Evolutionary conservation across 2,797 vertebrate genomes (phyloP), one percentile per base, ranked within the genome.

Genomic region (Ateles fusciceps): DNA sequence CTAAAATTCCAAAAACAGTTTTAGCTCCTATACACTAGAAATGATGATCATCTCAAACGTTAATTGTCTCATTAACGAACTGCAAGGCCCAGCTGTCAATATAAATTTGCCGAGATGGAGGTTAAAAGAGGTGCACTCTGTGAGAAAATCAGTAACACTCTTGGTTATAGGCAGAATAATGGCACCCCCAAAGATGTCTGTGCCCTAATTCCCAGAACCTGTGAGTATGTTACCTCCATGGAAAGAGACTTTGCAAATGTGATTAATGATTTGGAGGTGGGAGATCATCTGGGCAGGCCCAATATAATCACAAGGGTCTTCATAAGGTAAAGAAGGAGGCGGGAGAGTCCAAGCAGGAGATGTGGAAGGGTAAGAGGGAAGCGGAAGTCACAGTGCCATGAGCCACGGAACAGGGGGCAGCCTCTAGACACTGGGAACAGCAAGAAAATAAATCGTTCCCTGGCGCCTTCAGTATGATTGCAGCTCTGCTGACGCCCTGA

Each of bases 11-110:
- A 91, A 92, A 96, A 95, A 79, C 84, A 89, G 97, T 95, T 97
- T 91, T 89, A 97, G 95, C 96, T 94, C 52, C 71, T 97, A 57
- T 33, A 87, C 28, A 55, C 42, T 79, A 96, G 55, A 4, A 90
- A 86, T 68, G 89, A 52, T 74, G 94, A 95, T 96, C 97, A 97
- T 94, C 94, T 97, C 86, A 93, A 98, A 98, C 97, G 97, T 96
- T 97, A 98, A 97, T 96, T 97, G 97, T 90, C 92, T 97, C 98
- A 98, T 98, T 97, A 98, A 98, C 96, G 98, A 98, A 97, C 50
- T 84, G 93, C 61, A 97, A 92, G 30, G 93, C 97, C 95, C 96
- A 96, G 90, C 83, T 98, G 97, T 98, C 97, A 97, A 93, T 0
- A 46, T 93, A 97, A 98, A 97, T 98, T 97, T 98, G 86, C 88